Conservation (phyloP, 2,888 invertebrate species). For the Lasioglossum morio region DNA sequence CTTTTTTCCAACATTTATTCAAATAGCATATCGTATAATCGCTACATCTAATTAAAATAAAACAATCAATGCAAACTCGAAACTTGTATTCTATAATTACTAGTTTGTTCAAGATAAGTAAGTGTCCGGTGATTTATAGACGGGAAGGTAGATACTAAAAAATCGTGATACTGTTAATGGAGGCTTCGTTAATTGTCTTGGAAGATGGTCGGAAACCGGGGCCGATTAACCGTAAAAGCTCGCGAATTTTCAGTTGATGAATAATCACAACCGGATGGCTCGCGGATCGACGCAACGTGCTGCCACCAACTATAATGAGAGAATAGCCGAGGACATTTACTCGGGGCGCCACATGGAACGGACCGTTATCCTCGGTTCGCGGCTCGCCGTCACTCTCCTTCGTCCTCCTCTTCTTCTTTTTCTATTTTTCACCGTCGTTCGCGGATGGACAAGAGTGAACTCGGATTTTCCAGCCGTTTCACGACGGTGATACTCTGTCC, state of each 20-base stretch:
- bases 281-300: conserved; percentile 53
- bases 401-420: conserved; percentile 4
- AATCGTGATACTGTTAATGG: neutral
- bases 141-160: too few species aligned
- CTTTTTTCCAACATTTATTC: too few species aligned
- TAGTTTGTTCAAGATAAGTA: too few species aligned
- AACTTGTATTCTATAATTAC: too few species aligned
- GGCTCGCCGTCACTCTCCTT: conserved; percentile 55
- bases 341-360: conserved; percentile 83
- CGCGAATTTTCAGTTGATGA: conserved; percentile 54
- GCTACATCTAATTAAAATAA: too few species aligned
- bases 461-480: conserved; percentile 60
- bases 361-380: conserved; percentile 79
- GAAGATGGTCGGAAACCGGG: conserved; percentile 1
- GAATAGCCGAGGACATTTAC: conserved; percentile 79
- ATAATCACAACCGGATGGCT: conserved; percentile 55
- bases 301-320: conserved; percentile 73
- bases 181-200: neutral
- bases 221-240: neutral
- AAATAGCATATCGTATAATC: too few species aligned
- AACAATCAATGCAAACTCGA: too few species aligned
- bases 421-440: conserved; percentile 15
- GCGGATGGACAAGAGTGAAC: conserved; percentile 45
- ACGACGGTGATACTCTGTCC: neutral
- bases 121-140: too few species aligned